Percentiles rank a stretch among this genome's conserved stretches.
Conservation (phyloP, 2,797 vertebrate genomes). For the Acridotheres tristis region DNA sequence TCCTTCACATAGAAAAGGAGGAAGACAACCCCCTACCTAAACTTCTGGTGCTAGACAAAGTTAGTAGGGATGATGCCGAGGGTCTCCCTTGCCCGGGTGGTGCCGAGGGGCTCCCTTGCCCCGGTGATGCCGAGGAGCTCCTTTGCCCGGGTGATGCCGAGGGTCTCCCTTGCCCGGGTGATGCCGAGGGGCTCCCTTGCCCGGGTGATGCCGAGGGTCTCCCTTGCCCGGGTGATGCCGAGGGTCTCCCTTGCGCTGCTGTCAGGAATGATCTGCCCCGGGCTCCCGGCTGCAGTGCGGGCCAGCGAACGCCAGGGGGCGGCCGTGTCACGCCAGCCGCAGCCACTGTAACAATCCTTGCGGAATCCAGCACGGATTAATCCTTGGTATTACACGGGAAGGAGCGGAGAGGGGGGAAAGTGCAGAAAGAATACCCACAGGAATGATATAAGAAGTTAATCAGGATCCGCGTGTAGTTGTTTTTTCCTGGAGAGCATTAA, state of each 20-base stretch:
- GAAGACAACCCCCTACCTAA: not conserved
- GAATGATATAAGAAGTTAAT: too few relatives aligned
- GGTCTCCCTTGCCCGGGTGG: too few relatives aligned
- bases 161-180: too few relatives aligned
- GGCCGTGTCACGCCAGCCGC: not conserved
- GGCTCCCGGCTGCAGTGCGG: slow-evolving; percentile 5
- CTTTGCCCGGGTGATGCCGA: too few relatives aligned
- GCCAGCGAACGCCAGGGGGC: not conserved
- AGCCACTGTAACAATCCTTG: fast-evolving
- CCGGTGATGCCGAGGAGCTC: too few relatives aligned
- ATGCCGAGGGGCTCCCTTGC: too few relatives aligned
- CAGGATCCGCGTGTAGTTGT: fast-evolving
- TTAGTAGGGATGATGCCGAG: fast-evolving
- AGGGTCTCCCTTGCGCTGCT: too few relatives aligned
- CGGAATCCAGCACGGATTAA: fast-evolving
- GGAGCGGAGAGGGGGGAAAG: too few relatives aligned
- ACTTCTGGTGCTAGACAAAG: fast-evolving
- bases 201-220: too few relatives aligned
- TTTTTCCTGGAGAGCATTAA: not conserved
- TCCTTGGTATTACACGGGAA: fast-evolving
- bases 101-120: too few relatives aligned
- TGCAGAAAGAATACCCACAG: too few relatives aligned
- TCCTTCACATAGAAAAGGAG: fast-evolving
- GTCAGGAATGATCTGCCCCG: fast-evolving
- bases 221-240: too few relatives aligned